Base-by-base conservation (phyloP, 2,888 invertebrate species). In the Aleiodes leptofemur region DNA sequence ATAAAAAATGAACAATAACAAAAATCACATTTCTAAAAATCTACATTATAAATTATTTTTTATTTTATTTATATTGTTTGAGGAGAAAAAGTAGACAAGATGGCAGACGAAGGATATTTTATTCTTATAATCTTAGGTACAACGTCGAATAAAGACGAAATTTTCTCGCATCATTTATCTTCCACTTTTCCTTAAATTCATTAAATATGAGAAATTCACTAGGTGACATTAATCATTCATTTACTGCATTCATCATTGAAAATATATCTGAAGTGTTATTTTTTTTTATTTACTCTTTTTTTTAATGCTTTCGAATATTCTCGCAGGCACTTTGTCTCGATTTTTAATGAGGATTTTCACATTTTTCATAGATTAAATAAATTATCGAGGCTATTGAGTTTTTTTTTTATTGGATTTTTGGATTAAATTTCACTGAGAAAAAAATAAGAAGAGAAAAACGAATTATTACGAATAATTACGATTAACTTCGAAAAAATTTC, bases 281-380 rank as follows among this genome's bases (percentile, higher is more conserved):
- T 76, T 77, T 78, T 79, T 78, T 78, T 68, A 81, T 74, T 77
- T 81, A 79, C 77, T 79, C 77, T 79, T 81, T 74, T 57, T 79
- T 79, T 81, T 81, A 43, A 79, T 79, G 80, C 82, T 80, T 83
- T 80, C 81, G 81, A 85, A 83, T 82, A 80, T 14, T 85, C 80
- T 85, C 82, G 85, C 87, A 88, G 87, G 87, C 87, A 88, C 88
- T 88, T 87, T 80, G 82, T 85, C 82, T 86, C 83, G 82, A 82
- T 82, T 82, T 78, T 81, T 43, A 11, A 48, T 43, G 16, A 43
- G 11, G 8, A 43, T 43, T 9, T 43, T 43, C 8, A 43, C 43
- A 43, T 43, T 43, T 9, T 11, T 9, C 3, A 11, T 43, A 8
- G 43, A 43, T 43, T 43, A 9, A 43, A 43, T 43, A 43, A 43